Conservation (phyloP, 2,797 vertebrate species). For the Xiphophorus birchmanni region DNA sequence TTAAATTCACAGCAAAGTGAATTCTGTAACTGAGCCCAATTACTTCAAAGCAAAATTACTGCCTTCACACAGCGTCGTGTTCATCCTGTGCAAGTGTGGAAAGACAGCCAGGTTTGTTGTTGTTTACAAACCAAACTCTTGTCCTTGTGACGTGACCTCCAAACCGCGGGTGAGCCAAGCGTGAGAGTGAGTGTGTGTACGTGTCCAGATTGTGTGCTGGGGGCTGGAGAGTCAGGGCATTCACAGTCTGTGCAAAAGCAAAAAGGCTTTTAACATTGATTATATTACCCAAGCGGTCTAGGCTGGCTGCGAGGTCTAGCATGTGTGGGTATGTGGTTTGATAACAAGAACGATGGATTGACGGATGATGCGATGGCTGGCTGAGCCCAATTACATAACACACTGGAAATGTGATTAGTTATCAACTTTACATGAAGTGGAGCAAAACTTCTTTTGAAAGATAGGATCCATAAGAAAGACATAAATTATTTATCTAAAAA, state of each 20-base stretch:
- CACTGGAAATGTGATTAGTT: constrained; percentile 35
- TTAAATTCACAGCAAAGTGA: constrained; percentile 42
- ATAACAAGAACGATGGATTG: constrained; percentile 41
- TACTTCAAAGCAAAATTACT: constrained; percentile 56
- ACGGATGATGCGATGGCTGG: constrained; percentile 30
- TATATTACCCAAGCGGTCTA: constrained; percentile 58
- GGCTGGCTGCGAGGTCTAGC: constrained; percentile 44
- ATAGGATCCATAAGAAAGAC: background rate
- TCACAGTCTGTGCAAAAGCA: constrained; percentile 71
- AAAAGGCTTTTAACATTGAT: constrained; percentile 87
- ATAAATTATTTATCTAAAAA: background rate
- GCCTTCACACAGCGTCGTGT: constrained; percentile 5
- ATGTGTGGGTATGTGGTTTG: constrained; percentile 24
- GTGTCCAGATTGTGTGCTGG: constrained; percentile 45
- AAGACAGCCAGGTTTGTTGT: constrained; percentile 47
- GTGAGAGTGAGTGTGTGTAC: constrained; percentile 34
- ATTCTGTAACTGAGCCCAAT: constrained; percentile 46
- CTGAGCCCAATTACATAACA: constrained; percentile 54
- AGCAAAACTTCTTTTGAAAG: background rate
- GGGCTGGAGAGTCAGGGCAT: constrained; percentile 65
- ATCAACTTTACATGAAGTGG: constrained; percentile 22
- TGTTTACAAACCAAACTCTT: constrained; percentile 65
- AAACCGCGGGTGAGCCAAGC: constrained; percentile 61
- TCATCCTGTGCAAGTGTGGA: constrained; percentile 34
- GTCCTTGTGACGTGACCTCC: constrained; percentile 81